Evolutionary conservation across 2,113 vertebrate genomes (phyloP), one percentile per base, ranked within the genome.

Genomic region (Hippocampus zosterae): DNA sequence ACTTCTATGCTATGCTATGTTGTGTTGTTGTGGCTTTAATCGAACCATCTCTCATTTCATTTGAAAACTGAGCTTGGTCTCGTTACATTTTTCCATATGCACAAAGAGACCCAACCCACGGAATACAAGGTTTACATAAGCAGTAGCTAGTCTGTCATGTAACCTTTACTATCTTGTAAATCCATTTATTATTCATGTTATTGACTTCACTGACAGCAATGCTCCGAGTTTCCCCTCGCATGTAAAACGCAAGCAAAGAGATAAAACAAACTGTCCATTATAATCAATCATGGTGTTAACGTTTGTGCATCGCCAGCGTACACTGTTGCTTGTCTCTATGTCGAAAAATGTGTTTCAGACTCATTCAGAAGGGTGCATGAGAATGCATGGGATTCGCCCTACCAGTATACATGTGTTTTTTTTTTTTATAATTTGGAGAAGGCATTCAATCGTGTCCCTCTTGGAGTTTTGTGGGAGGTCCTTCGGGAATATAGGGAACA

Each of bases 81-180:
- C 71, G 69, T 76, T 68, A 61, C 40, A 66, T 37, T 3, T 44
- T n/a, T 42, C 21, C 53, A 44, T 9, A 7, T 8, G 46, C 41
- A 76, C 67, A 81, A 74, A 62, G 62, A 33, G 33, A n/a, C 27
- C 29, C 73, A 70, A 78, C 74, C 68, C 66, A 25, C 60, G 70
- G 13, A 82, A 82, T 74, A 33, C 13, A 68, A 9, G 65, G 70
- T 71, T 81, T 73, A 77, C 42, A 76, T 73, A 78, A 73, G 65
- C 10, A 13, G 10, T 27, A n/a, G 12, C 19, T 63, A 48, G 62
- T 65, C 29, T 65, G 37, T 64, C 13, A 52, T 68, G 12, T 21
- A 56, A 23, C 55, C 13, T 77, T 79, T 56, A 65, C 3, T 57
- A 3, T 73, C 59, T 56, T 76, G 57, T 71, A 73, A 76, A 44